Evolutionary conservation across 2,113 vertebrate genomes (phyloP).

Genomic region (Synchiropus splendidus): DNA sequence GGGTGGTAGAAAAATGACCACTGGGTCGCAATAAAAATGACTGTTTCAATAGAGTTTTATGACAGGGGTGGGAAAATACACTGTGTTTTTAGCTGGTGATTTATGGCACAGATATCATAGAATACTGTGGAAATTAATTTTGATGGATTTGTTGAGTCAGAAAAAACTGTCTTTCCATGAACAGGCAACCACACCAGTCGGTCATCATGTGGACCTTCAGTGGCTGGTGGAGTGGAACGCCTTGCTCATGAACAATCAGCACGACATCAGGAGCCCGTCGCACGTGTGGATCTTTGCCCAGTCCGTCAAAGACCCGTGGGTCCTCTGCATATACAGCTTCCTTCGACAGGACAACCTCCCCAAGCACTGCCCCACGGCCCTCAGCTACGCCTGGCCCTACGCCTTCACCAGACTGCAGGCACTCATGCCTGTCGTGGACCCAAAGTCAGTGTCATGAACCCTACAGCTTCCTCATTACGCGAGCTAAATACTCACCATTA

Average conservation of each 20-base stretch:
- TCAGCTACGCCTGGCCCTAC: constrained; percentile 94
- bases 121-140: too few relatives aligned
- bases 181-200: constrained; percentile 75
- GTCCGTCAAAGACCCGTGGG: constrained; percentile 94
- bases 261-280: constrained; percentile 92
- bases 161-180: too few relatives aligned
- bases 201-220: constrained; percentile 87
- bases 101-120: too few relatives aligned
- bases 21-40: too few relatives aligned
- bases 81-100: too few relatives aligned
- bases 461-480: too few relatives aligned
- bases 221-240: constrained; percentile 95
- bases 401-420: constrained; percentile 89
- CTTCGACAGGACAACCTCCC: constrained; percentile 90
- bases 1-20: too few relatives aligned
- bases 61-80: too few relatives aligned
- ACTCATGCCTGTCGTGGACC: constrained; percentile 90
- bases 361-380: constrained; percentile 87
- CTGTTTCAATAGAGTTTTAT: too few relatives aligned
- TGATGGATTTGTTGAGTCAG: too few relatives aligned
- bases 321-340: constrained; percentile 91
- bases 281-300: constrained; percentile 97
- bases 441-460: constrained; percentile 71
- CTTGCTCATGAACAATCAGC: constrained; percentile 84
- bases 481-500: too few relatives aligned